phyloP scores from a whole-genome alignment of 1,140 invertebrate species.

The Sesamia nonagrioides region DNA sequence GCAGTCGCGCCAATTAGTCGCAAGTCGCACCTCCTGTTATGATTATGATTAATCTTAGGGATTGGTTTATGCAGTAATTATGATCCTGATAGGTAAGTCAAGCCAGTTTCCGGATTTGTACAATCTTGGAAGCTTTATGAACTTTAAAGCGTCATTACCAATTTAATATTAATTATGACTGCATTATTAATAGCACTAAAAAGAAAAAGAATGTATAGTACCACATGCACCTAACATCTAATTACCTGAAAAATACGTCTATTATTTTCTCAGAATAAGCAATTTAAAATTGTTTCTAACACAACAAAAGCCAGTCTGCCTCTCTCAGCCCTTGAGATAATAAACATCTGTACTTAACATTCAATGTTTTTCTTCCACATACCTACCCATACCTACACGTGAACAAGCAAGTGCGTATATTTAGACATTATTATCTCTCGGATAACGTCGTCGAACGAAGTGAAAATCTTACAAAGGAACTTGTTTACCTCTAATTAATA shows the following conservation, averaged over 20 bases:
- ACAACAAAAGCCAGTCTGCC: conserved; percentile 5
- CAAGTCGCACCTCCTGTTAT: conserved; percentile 71
- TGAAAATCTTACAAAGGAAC: conserved; percentile 74
- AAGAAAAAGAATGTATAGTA: too few species aligned
- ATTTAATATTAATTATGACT: too few species aligned
- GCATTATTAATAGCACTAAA: too few species aligned
- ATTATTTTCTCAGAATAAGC: too few species aligned
- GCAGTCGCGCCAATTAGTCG: conserved; percentile 73
- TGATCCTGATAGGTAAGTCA: neutral
- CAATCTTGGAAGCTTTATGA: too few species aligned
- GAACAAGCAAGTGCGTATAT: conserved; percentile 14
- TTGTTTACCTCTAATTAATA: conserved; percentile 80
- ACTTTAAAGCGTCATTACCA: too few species aligned
- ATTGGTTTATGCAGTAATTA: conserved; percentile 45
- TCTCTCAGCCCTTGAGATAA: conserved; percentile 3
- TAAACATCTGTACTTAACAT: conserved; percentile 7
- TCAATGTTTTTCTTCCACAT: conserved; percentile 30
- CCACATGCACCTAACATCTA: too few species aligned
- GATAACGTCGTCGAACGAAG: conserved; percentile 62
- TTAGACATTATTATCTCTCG: conserved; percentile 41
- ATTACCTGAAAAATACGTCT: too few species aligned
- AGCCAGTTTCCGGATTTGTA: too few species aligned
- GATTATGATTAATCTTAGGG: conserved; percentile 70
- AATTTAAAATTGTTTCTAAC: neutral
- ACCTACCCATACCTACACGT: neutral